Conservation (phyloP, 2,888 invertebrate species). For the Chalcosyrphus nemorum region DNA sequence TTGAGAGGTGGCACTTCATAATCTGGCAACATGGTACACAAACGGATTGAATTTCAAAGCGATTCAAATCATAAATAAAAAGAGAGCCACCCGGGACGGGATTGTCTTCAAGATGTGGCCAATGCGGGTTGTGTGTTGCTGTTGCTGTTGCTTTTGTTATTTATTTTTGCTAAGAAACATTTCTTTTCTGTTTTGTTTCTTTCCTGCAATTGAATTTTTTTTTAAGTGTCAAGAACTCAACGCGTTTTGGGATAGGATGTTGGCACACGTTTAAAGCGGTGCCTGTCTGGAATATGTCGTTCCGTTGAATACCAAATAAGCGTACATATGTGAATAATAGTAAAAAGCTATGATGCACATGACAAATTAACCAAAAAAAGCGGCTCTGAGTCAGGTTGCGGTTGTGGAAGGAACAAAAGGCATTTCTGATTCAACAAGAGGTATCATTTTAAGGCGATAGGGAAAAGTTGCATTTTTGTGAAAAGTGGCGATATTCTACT, state of each 20-base stretch:
- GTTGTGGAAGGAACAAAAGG: too few relatives aligned
- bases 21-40: slow-evolving; percentile 50
- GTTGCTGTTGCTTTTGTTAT: background rate
- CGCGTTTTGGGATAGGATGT: slow-evolving; percentile 10
- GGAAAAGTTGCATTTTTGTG: too few relatives aligned
- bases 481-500: too few relatives aligned
- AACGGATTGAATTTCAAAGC: slow-evolving; percentile 70
- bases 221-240: background rate
- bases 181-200: background rate
- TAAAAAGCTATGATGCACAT: background rate
- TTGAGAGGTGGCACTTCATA: slow-evolving; percentile 62
- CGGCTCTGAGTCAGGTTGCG: too few relatives aligned
- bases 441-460: too few relatives aligned
- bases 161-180: background rate
- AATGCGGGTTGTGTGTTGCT: slow-evolving; percentile 32
- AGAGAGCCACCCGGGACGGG: slow-evolving; percentile 58
- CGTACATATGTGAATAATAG: background rate
- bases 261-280: slow-evolving; percentile 31
- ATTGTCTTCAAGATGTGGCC: slow-evolving; percentile 50
- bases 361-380: background rate
- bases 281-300: slow-evolving; percentile 17
- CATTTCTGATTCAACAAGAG: too few relatives aligned
- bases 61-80: slow-evolving; percentile 61
- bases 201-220: too few relatives aligned
- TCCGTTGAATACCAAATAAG: slow-evolving; percentile 6